Evolutionary conservation across 2,888 invertebrate genomes (phyloP), one percentile per base, ranked within the genome.

Genomic region (Steinernema hermaphroditum): DNA sequence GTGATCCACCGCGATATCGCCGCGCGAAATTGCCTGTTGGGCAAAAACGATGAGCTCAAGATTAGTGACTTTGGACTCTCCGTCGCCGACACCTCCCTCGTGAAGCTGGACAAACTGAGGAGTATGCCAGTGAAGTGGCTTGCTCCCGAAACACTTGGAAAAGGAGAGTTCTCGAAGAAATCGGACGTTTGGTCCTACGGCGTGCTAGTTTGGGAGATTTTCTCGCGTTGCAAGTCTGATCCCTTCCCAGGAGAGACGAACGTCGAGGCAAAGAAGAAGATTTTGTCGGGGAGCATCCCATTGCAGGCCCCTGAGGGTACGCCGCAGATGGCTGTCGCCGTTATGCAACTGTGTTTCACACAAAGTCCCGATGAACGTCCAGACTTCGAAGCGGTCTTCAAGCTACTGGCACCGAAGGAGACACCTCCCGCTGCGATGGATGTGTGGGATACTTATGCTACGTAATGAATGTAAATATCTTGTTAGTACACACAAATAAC

Each of bases 171-270:
- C 76, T 74, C 78, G 9, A 75, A 78, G n/a, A 81, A 81, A 44
- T 75, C 81, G 1, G 81, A 80, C 70, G 79, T 80, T 4, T 81
- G 80, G 80, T 73, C 76, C 24, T 80, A 57, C 57, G 77, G 75
- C 0, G 77, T 81, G 0, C 72, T 80, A 1, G 34, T 77, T 1
- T 81, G 79, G 80, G 81, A 81, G 70, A 78, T 81, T 6, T 81
- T 75, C 77, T 70, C 68, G 32, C 68, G 50, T 14, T 79, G 78
- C 27, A 71, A 72, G 54, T 68, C 74, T 68, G 34, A 37, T 74
- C 62, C 12, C 16, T 16, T 44, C 46, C n/a, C 74, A 71, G 4
- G 62, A 73, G 50, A 72, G 71, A 0, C 43, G 43, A 19, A 73
- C 73, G 34, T 9, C 70, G 32, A n/a, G 54, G 14, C 75, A 8